Conservation (phyloP, 2,113 vertebrate genomes). For the Aviceda subcristata region DNA sequence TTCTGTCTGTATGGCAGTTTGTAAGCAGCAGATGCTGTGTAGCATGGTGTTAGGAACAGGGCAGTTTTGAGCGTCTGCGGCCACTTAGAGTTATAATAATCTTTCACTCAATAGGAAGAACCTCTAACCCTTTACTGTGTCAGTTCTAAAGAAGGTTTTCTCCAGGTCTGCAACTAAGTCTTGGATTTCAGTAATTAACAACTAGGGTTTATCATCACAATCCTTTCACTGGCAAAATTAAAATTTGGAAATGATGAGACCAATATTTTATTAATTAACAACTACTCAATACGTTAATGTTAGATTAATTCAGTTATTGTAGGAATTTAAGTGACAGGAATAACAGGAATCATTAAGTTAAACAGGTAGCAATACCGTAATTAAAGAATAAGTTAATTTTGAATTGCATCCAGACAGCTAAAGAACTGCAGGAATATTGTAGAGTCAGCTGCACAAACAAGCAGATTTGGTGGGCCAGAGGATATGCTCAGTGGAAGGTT, state of each 20-base stretch:
- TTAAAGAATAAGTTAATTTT: neutral
- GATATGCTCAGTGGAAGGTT: neutral
- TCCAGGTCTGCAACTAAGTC: neutral
- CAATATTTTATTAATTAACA: neutral
- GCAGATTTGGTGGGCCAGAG: neutral
- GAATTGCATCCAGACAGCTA: neutral
- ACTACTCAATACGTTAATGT: neutral
- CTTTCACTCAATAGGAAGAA: neutral
- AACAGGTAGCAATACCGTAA: neutral
- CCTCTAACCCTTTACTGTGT: neutral
- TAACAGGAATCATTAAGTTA: neutral
- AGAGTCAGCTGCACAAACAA: neutral
- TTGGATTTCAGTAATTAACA: neutral
- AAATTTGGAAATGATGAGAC: neutral
- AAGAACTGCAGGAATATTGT: neutral
- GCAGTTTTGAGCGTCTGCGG: neutral
- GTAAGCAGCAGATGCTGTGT: neutral
- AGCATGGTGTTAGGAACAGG: accelerated
- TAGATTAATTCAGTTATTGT: neutral
- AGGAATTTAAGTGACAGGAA: neutral
- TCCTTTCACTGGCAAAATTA: neutral
- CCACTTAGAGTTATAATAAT: neutral
- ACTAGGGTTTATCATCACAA: neutral
- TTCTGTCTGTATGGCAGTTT: accelerated
- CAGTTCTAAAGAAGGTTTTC: neutral